Conservation (phyloP, 2,888 invertebrate species). For the Aporophyla lueneburgensis region DNA sequence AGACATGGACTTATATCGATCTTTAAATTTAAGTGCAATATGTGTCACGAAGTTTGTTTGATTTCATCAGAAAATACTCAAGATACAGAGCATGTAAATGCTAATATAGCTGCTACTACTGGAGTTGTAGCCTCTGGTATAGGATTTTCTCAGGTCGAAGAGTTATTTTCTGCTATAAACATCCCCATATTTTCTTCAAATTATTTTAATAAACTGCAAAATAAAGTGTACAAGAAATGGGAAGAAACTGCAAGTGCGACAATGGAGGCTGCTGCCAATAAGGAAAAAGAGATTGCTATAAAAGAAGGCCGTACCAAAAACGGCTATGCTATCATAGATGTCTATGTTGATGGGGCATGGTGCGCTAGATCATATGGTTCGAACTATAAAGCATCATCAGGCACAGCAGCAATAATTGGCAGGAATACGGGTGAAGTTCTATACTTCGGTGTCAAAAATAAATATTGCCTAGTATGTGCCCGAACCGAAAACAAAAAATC, state of each 20-base stretch:
- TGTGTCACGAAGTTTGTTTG: slow-evolving; percentile 10
- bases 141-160: slow-evolving; percentile 10
- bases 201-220: background rate
- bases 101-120: slow-evolving; percentile 11
- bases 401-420: slow-evolving; percentile 7
- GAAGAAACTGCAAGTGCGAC: background rate
- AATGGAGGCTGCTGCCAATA: slow-evolving; percentile 5
- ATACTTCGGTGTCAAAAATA: background rate
- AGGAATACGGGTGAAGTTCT: slow-evolving; percentile 6
- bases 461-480: slow-evolving; percentile 1
- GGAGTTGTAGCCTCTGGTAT: background rate
- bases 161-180: background rate
- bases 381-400: slow-evolving; percentile 13
- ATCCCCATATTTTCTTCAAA: background rate
- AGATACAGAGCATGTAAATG: background rate
- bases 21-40: slow-evolving; percentile 11
- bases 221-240: slow-evolving; percentile 2
- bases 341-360: slow-evolving; percentile 2
- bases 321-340: background rate
- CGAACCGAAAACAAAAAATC: slow-evolving; percentile 8
- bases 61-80: slow-evolving; percentile 1
- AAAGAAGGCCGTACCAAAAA: background rate
- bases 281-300: slow-evolving; percentile 6
- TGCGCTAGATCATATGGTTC: slow-evolving; percentile 18
- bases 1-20: slow-evolving; percentile 1